Evolutionary conservation across 2,797 vertebrate genomes (phyloP).

Genomic region (Pogonophryne albipinna): DNA sequence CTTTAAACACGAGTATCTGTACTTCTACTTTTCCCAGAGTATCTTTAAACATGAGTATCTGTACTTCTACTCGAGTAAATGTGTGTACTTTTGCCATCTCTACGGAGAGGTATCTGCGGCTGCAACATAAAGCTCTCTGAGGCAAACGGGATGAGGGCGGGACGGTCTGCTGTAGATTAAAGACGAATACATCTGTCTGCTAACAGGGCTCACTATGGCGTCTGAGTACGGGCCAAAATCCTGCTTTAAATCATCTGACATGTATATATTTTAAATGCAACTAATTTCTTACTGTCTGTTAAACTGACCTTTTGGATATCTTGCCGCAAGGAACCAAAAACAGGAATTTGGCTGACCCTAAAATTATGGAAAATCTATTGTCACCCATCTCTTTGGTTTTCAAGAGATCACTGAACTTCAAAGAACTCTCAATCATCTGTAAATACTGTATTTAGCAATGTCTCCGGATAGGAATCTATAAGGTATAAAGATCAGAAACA

Average conservation of each 20-base stretch:
- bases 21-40: no score
- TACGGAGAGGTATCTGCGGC: conserved; percentile 61
- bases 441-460: no score
- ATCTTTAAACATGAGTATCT: no score
- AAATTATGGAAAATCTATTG: no score
- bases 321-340: neutral
- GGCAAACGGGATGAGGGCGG: conserved; percentile 40
- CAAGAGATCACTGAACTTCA: no score
- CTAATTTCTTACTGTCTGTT: conserved; percentile 52
- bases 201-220: conserved; percentile 46
- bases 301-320: neutral
- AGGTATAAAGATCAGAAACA: no score
- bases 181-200: conserved; percentile 59
- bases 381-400: no score
- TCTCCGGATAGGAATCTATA: no score
- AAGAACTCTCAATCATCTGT: no score
- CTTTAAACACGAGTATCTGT: no score
- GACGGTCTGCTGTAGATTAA: conserved; percentile 69
- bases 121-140: conserved; percentile 61
- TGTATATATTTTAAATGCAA: conserved; percentile 51
- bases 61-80: no score
- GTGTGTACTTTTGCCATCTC: neutral
- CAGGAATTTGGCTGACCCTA: no score
- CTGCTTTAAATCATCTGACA: conserved; percentile 30
- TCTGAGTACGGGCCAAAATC: conserved; percentile 50